These are phyloP conservation scores for Barnardius zonarius DNA, from an alignment of 2,113 vertebrate species.

Conservation along the genomic window DNA sequence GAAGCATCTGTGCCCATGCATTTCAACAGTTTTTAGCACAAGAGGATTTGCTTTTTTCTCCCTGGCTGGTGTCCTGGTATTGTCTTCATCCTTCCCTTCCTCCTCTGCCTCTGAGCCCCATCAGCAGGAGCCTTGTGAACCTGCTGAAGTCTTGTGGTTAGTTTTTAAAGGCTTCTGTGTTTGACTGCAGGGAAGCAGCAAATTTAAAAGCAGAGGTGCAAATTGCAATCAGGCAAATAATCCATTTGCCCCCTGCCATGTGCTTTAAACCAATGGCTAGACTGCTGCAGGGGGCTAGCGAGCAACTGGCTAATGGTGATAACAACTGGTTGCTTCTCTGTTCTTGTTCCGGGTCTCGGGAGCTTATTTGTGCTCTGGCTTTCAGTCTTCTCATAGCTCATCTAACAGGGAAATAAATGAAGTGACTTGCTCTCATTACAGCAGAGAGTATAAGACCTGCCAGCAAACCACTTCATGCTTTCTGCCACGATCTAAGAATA, in stretches of 20 bases:
- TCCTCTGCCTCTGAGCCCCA: not conserved
- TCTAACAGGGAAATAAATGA: slow-evolving; percentile 17
- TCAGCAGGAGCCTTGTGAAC: not conserved
- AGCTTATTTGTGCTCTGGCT: slow-evolving; percentile 2
- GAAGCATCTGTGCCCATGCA: not conserved
- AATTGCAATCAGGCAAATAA: not conserved
- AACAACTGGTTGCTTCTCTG: not conserved
- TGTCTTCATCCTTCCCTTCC: not conserved
- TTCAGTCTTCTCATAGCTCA: not conserved
- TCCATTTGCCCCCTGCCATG: rapidly evolving
- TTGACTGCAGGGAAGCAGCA: not conserved
- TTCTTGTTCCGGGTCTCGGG: not conserved
- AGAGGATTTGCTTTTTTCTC: not conserved
- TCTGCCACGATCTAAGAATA: slow-evolving; percentile 72
- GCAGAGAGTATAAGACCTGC: not conserved
- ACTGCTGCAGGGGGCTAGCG: not conserved
- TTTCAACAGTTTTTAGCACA: not conserved
- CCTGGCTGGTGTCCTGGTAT: not conserved
- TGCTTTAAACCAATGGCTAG: not conserved
- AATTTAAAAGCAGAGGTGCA: not conserved
- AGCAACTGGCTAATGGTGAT: not conserved
- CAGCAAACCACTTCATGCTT: slow-evolving; percentile 32
- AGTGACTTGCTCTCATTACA: not conserved
- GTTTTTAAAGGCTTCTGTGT: not conserved
- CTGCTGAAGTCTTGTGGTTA: not conserved